Conservation (phyloP, 2,888 invertebrate genomes). For the Mesoligia furuncula region DNA sequence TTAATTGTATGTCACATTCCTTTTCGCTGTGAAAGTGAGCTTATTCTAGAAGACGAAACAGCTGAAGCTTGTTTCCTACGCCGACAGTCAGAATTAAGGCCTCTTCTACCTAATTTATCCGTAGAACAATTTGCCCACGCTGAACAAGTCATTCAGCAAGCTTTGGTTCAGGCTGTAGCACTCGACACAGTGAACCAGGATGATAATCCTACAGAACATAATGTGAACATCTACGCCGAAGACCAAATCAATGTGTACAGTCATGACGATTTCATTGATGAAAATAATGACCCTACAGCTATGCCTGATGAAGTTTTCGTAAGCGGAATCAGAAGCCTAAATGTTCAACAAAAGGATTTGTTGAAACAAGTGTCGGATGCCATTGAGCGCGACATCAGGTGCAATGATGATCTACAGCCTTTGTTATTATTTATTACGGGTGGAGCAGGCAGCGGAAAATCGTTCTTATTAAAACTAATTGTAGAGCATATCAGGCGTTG, state of each 20-base stretch:
- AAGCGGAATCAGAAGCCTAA: neutral
- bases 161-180: neutral
- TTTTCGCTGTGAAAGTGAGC: too few relatives aligned
- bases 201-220: neutral
- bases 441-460: neutral
- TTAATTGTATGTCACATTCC: too few relatives aligned
- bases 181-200: neutral
- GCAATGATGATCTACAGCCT: too few relatives aligned
- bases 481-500: neutral
- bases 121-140: neutral
- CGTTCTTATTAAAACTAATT: neutral
- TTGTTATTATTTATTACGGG: neutral
- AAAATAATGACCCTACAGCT: neutral
- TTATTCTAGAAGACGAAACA: too few relatives aligned
- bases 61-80: neutral
- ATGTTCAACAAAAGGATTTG: neutral
- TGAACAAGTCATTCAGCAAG: neutral
- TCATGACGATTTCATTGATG: neutral
- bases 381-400: neutral
- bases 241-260: constrained; percentile 1
- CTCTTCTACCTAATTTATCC: neutral
- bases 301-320: constrained; percentile 3
- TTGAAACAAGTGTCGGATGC: neutral
- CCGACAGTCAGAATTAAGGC: neutral
- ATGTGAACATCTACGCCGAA: neutral